Evolutionary conservation across 2,113 vertebrate species (phyloP).

Genomic region (Tetraodon nigroviridis): DNA sequence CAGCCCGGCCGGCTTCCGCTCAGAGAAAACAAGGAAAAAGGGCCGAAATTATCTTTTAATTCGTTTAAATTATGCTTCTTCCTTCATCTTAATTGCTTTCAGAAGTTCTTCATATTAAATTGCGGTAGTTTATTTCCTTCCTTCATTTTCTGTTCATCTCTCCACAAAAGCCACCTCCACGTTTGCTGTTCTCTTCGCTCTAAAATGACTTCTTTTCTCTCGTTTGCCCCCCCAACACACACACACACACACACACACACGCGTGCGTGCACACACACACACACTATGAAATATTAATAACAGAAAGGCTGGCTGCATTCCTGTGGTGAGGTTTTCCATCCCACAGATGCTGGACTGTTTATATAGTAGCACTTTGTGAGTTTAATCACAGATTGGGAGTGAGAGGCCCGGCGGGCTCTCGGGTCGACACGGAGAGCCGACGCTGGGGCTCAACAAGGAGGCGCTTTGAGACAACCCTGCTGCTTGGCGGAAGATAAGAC

Average conservation of each 20-base stretch:
- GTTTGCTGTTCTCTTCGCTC: neutral
- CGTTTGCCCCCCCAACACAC: slow-evolving; percentile 13
- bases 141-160: no score
- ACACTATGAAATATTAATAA: slow-evolving; percentile 73
- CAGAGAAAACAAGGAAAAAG: slow-evolving; percentile 13
- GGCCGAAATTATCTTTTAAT: neutral
- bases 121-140: no score
- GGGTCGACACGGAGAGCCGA: slow-evolving; percentile 46
- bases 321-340: slow-evolving; percentile 63
- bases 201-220: slow-evolving; percentile 20
- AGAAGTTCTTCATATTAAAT: no score
- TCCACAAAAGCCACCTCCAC: no score
- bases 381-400: slow-evolving; percentile 63
- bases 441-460: slow-evolving; percentile 63
- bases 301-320: slow-evolving; percentile 65
- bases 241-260: slow-evolving; percentile 28
- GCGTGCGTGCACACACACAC: slow-evolving; percentile 13
- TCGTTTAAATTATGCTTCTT: neutral
- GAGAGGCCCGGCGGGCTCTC: slow-evolving; percentile 37
- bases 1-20: slow-evolving; percentile 28
- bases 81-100: neutral
- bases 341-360: slow-evolving; percentile 70
- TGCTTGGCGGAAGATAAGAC: slow-evolving; percentile 35
- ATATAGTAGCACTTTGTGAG: slow-evolving; percentile 69
- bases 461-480: slow-evolving; percentile 49